Evolutionary conservation across 2,888 invertebrate species (phyloP).

Genomic region (Rhimphoctona megacephalus): DNA sequence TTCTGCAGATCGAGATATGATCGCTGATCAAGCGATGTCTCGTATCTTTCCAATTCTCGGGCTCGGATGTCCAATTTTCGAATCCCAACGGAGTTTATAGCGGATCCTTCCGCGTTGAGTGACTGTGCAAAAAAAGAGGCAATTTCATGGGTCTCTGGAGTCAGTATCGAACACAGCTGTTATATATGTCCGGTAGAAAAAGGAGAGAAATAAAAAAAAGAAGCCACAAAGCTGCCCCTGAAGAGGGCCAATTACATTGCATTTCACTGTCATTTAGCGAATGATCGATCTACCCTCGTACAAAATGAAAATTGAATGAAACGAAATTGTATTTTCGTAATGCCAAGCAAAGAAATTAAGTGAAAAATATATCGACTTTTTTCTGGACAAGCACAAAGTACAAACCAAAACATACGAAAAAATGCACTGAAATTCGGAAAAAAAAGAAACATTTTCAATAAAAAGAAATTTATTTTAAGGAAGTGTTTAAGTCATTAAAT

Average conservation of each 20-base stretch:
- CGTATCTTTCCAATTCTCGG: conserved; percentile 41
- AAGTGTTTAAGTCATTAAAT: too few relatives aligned
- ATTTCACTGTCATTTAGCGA: conserved; percentile 65
- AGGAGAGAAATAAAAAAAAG: conserved; percentile 11
- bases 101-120: conserved; percentile 72
- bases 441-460: background rate
- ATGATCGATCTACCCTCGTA: conserved; percentile 54
- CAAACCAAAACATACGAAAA: background rate
- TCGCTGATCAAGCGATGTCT: conserved; percentile 65
- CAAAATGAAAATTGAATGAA: conserved; percentile 45
- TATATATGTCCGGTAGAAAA: conserved; percentile 70
- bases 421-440: background rate
- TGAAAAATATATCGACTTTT: background rate
- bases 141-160: conserved; percentile 73
- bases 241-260: conserved; percentile 67
- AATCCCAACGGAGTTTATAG: conserved; percentile 54
- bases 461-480: background rate
- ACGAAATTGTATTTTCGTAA: conserved; percentile 31
- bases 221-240: conserved; percentile 40
- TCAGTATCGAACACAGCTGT: conserved; percentile 51
- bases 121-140: conserved; percentile 75
- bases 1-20: conserved; percentile 40
- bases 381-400: background rate
- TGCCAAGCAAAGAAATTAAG: background rate
- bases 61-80: conserved; percentile 42